These are phyloP conservation scores for Nowickia ferox DNA, from an alignment of 2,888 invertebrate genomes.

Conservation along the genomic window DNA sequence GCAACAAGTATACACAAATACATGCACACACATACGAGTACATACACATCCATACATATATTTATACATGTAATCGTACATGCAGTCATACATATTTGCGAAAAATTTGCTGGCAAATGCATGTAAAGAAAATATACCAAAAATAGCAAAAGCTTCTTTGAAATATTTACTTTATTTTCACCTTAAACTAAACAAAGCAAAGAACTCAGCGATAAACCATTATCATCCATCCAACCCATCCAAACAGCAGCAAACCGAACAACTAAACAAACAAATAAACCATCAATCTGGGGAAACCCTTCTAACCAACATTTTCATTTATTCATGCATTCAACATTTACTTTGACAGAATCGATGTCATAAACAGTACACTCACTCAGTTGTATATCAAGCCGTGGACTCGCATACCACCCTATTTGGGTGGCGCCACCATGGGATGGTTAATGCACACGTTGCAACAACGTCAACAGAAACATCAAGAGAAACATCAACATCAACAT, in stretches of 20 bases:
- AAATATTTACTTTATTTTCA: slow-evolving; percentile 20
- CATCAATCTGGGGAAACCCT: slow-evolving; percentile 52
- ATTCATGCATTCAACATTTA: slow-evolving; percentile 55
- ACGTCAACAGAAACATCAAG: slow-evolving; percentile 19
- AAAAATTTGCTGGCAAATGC: neutral
- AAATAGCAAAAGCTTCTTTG: neutral
- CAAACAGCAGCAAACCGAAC: slow-evolving; percentile 15
- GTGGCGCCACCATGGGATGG: slow-evolving; percentile 78
- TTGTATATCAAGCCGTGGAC: slow-evolving; percentile 79
- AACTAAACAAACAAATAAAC: slow-evolving; percentile 46
- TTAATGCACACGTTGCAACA: slow-evolving; percentile 72
- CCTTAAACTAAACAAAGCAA: slow-evolving; percentile 18
- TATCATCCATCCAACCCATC: neutral
- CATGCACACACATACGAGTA: neutral
- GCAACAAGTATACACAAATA: slow-evolving; percentile 7
- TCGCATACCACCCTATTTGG: slow-evolving; percentile 78
- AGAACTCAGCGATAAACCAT: slow-evolving; percentile 15
- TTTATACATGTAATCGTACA: neutral
- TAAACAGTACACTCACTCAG: slow-evolving; percentile 77
- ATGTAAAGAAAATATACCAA: neutral
- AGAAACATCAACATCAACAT: slow-evolving; percentile 15
- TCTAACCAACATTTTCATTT: slow-evolving; percentile 61
- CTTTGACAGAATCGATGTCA: slow-evolving; percentile 76
- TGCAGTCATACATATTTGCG: neutral
- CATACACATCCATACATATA: neutral